These are phyloP conservation scores for Hydropsyche betteni DNA, from an alignment of 2,888 invertebrate genomes.

Conservation along the genomic window DNA sequence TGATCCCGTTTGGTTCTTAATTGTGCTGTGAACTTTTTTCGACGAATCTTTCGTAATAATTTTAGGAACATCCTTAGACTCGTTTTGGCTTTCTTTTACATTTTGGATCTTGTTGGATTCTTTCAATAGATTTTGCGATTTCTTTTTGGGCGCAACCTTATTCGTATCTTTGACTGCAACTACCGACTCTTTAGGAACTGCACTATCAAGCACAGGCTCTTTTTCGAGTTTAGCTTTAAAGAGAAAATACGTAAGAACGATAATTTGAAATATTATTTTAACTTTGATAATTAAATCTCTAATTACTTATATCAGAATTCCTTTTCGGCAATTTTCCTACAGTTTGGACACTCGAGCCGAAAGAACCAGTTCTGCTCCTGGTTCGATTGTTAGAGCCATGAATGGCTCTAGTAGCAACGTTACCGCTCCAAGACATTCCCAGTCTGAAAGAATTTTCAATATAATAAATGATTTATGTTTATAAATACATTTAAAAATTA, in stretches of 20 bases:
- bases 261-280: not conserved
- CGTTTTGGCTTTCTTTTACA: slow-evolving; percentile 16
- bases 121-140: slow-evolving; percentile 18
- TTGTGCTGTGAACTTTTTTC: slow-evolving; percentile 11
- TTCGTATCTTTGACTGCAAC: not conserved
- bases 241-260: not conserved
- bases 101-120: slow-evolving; percentile 20
- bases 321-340: slow-evolving; percentile 12
- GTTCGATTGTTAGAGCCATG: not conserved
- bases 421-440: slow-evolving; percentile 47
- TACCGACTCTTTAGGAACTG: slow-evolving; percentile 9
- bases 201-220: not conserved
- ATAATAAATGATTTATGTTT: too few species aligned
- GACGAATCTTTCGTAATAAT: slow-evolving; percentile 10
- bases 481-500: not conserved
- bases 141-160: not conserved
- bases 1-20: slow-evolving; percentile 14
- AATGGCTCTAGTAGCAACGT: slow-evolving; percentile 26
- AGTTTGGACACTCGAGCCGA: slow-evolving; percentile 55
- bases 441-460: slow-evolving; percentile 33
- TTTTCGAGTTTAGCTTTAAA: not conserved
- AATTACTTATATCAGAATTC: slow-evolving; percentile 23
- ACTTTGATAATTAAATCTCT: not conserved
- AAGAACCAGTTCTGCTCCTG: slow-evolving; percentile 57
- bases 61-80: slow-evolving; percentile 36